phyloP scores from a whole-genome alignment of 2,888 invertebrate species.

The Sinopyrophorus schimmeli region DNA sequence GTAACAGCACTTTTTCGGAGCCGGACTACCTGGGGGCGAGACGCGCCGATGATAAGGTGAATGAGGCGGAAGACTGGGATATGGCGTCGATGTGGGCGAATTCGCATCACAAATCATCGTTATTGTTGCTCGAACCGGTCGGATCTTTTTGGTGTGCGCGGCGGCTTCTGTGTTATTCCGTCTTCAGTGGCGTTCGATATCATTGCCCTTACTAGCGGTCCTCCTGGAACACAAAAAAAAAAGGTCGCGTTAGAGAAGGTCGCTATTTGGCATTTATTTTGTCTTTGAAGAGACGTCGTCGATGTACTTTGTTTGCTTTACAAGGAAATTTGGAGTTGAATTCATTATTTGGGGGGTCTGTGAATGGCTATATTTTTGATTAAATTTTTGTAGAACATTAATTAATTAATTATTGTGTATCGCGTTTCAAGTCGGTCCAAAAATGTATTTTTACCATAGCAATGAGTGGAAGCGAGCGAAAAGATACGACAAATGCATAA shows the following conservation, averaged over 20 bases:
- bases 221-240: conserved; percentile 9
- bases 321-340: no score
- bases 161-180: conserved; percentile 9
- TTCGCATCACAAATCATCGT: conserved; percentile 35
- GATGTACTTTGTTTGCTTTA: no score
- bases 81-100: conserved; percentile 44
- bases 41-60: conserved; percentile 47
- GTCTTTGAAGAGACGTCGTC: no score
- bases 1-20: conserved; percentile 51
- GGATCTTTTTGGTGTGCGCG: conserved; percentile 7
- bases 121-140: conserved; percentile 12
- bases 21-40: conserved; percentile 53
- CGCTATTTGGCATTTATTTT: no score
- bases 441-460: no score
- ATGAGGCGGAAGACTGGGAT: conserved; percentile 47
- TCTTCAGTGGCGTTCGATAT: conserved; percentile 7
- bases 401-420: no score
- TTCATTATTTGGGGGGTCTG: no score
- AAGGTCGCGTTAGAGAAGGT: not conserved
- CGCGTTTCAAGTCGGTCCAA: no score
- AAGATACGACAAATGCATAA: no score
- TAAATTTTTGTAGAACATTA: no score
- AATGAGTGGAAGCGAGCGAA: no score
- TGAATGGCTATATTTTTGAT: no score
- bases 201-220: conserved; percentile 1